Percentiles rank a stretch among this genome's conserved stretches.
These are phyloP conservation scores for Temnothorax unifasciatus DNA, from an alignment of 2,888 invertebrate genomes.

Conservation along the genomic window DNA sequence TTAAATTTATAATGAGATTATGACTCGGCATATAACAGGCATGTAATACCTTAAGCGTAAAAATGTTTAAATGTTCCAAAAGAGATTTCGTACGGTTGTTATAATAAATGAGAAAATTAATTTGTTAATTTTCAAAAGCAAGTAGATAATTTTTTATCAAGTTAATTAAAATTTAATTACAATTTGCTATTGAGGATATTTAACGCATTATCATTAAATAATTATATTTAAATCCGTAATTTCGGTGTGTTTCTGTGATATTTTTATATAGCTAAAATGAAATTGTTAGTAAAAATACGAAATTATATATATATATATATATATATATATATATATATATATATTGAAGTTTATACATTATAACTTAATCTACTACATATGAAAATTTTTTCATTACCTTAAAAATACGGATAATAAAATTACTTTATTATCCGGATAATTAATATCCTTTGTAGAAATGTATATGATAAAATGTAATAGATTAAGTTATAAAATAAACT, in stretches of 20 bases:
- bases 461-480: background rate
- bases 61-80: background rate
- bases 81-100: background rate
- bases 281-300: background rate
- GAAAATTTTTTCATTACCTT: background rate
- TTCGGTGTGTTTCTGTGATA: background rate
- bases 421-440: background rate
- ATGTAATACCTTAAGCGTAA: background rate
- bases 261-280: background rate
- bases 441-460: background rate
- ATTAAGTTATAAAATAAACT: background rate
- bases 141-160: background rate
- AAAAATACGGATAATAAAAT: background rate
- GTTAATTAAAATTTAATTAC: background rate
- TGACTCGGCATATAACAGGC: background rate
- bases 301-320: background rate
- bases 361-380: background rate
- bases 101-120: background rate
- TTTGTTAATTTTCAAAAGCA: too few relatives aligned
- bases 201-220: background rate
- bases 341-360: background rate
- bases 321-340: background rate
- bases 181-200: background rate
- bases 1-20: constrained; percentile 3
- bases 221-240: background rate